Base-by-base conservation (phyloP, 2,888 invertebrate genomes). In the Clanis bilineata region DNA sequence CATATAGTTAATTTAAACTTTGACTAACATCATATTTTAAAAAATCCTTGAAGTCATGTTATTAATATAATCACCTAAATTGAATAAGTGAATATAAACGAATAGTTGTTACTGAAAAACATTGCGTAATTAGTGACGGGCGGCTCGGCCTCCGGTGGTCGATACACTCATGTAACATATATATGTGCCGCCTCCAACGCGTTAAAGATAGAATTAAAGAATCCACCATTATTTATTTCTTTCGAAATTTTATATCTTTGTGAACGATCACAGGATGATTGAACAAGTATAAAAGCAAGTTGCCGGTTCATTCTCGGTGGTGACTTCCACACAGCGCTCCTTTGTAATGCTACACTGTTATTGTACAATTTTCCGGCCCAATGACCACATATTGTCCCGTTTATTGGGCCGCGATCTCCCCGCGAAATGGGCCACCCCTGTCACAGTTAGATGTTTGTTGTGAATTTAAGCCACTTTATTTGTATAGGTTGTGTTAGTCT, bases 331-430 rank as follows among this genome's bases (percentile, higher is more conserved):
- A 56, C 59, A 59, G 44, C 58, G 59, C 58, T 57, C 61, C 63
- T 64, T 68, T 66, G 65, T 64, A 57, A 32, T 43, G 55, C 7
- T 38, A 39, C 51, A 38, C 43, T 65, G 67, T 65, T 67, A 67
- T 65, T 67, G 61, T 62, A 61, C 65, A 64, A 70, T 71, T 71
- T 71, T 71, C 71, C 71, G 59, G 64, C 15, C 65, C 66, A 68
- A 63, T 71, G 43, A 18, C 43, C 36, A 51, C 61, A 61, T 57
- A 61, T 61, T 54, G 60, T 15, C 36, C 36, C 57, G 47, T 57
- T 61, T 60, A 59, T 59, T 45, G 25, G 39, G 32, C 21, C 25
- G 45, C 36, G 51, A 18, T 58, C 51, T 36, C 47, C 47, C 38
- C 38, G 18, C 36, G 28, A 51, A 51, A 51, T 38, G 38, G 47